Evolutionary conservation across 2,797 vertebrate genomes (phyloP), one percentile per base, ranked within the genome.

Genomic region (Apodemus agrarius): DNA sequence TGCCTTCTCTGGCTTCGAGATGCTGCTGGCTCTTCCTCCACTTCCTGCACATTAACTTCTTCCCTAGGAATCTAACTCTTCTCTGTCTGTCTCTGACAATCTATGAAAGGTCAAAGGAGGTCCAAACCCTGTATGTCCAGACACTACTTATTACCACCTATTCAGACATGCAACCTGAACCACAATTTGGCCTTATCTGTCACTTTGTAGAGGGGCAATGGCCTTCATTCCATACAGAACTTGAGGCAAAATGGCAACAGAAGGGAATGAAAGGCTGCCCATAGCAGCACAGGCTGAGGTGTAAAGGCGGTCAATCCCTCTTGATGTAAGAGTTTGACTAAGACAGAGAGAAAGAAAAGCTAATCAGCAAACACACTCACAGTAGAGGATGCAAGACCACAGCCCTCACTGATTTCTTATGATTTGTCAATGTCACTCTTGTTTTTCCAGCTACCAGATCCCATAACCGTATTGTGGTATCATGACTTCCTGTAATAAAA

Each of bases 371-470:
- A 91, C 1, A 79, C 4, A 98, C 99, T 99, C 98, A 99, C 99
- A 99, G 99, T 98, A 99, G 99, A 88, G 99, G 99, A 97, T 99
- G 99, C 84, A 99, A 97, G 96, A 99, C 99, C 90, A 99, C 98
- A 43, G 99, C 99, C 97, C 99, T 98, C 91, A 99, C 99, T 34
- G 99, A 99, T 95, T 99, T 99, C 98, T 99, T 99, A 98, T 99
- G 99, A 98, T 99, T 99, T 65, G 99, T 99, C 98, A 99, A 98
- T 8, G 99, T 99, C n/a, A 99, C 99, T 98, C 99, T 99, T 43
- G 99, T 99, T 98, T 99, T 99, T 93, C 99, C 99, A 93, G 99
- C 99, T 22, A 99, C 99, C 97, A 99, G 98, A 98, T 99, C 99
- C 99, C 99, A 99, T 46, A 99, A 99, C 91, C 99, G 98, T 98